These are phyloP conservation scores for Pseudoips prasinana DNA, from an alignment of 2,888 invertebrate genomes.

Conservation along the genomic window DNA sequence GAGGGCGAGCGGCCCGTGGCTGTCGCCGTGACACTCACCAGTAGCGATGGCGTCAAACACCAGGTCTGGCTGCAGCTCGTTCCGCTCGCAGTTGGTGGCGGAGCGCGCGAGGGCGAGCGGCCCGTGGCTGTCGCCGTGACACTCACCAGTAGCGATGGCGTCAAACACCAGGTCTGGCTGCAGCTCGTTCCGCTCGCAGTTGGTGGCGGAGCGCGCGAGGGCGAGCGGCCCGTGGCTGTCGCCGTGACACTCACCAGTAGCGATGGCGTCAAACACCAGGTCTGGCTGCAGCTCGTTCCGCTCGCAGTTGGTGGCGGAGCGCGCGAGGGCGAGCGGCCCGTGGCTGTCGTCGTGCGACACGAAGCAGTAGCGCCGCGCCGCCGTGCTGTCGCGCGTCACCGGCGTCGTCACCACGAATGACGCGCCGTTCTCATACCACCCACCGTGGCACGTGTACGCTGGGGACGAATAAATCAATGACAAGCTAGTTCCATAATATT, in stretches of 20 bases:
- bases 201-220: background rate
- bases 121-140: slow-evolving; percentile 84
- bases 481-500: too few species aligned
- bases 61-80: slow-evolving; percentile 67
- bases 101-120: slow-evolving; percentile 81
- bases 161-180: too few species aligned
- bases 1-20: slow-evolving; percentile 77
- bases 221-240: background rate
- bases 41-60: slow-evolving; percentile 88
- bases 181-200: too few species aligned
- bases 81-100: slow-evolving; percentile 84
- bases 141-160: slow-evolving; percentile 86
- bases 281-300: slow-evolving; percentile 69
- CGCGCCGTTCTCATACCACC: slow-evolving; percentile 93
- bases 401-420: slow-evolving; percentile 93
- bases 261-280: slow-evolving; percentile 86
- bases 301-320: slow-evolving; percentile 85
- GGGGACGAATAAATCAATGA: too few species aligned
- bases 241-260: slow-evolving; percentile 75
- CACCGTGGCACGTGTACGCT: slow-evolving; percentile 95
- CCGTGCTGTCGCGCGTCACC: slow-evolving; percentile 84
- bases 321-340: slow-evolving; percentile 77
- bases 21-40: slow-evolving; percentile 90
- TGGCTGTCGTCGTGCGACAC: slow-evolving; percentile 87
- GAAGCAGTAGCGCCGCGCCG: slow-evolving; percentile 88